Base-by-base conservation (phyloP, 2,113 vertebrate species). In the Sinocyclocheilus maitianheensis region DNA sequence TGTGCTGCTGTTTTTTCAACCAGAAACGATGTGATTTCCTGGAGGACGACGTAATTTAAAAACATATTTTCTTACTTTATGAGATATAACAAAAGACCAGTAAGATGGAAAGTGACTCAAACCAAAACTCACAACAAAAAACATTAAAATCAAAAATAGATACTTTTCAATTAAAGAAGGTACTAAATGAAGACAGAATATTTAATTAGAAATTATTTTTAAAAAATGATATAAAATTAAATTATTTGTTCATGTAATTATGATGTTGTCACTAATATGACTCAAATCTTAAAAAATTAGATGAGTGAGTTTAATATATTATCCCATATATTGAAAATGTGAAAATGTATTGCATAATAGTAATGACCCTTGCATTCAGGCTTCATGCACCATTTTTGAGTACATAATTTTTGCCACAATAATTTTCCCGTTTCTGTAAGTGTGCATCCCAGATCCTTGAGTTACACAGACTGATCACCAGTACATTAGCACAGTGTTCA, bases 381-480 rank as follows among this genome's bases (percentile, higher is more conserved):
- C 71, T 43, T 16, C 24, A 51, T 51, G 2, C 11, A 51, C 51
- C 3, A 53, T 30, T 53, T 51, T 77, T 53, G 43, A 14, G 1
- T 30, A 16, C 46, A 18, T 77, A 6, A 7, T 26, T 22, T 26
- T 55, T 58, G 53, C 53, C 24, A 37, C 7, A 30, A n/a, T 18
- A 9, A 6, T 79, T 60, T 60, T 79, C 26, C 5, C 77, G 3
- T 58, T 78, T 58, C 40, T 58, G 37, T 34, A 11, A 67, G 72
- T 30, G 34, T n/a, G 18, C 55, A 24, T 22, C 69, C 51, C 67
- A 10, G 58, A 81, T 87, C 30, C n/a, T 60, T 67, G 26, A 67
- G n/a, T 62, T 81, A 77, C 60, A 46, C 48, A 46, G 69, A 48
- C 83, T 83, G 74, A 60, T 79, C 83, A 74, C 69, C 85, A 84